Percentiles rank a stretch among this genome's conserved stretches.
These are phyloP conservation scores for Geodia barretti DNA, from an alignment of 37 sponge, comb jelly and placozoan species.

Conservation along the genomic window DNA sequence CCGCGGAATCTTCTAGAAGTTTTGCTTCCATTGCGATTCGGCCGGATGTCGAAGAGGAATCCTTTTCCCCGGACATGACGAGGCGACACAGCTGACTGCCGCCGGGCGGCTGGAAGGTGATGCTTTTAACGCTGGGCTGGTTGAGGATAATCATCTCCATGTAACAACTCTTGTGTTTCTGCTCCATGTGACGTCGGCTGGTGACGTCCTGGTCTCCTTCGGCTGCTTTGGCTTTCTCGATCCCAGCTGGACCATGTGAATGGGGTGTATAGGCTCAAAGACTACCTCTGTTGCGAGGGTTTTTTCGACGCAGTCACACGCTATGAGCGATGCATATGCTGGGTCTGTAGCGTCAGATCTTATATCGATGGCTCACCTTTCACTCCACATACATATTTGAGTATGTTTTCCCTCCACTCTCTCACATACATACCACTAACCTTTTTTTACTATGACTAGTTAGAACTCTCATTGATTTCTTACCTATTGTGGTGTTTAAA, in stretches of 20 bases:
- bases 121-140: neutral
- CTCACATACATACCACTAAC: no score
- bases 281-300: neutral
- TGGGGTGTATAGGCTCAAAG: slow-evolving; percentile 17
- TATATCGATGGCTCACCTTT: no score
- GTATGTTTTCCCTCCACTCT: no score
- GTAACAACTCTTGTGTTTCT: neutral
- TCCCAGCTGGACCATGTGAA: slow-evolving; percentile 1
- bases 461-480: no score
- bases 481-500: no score
- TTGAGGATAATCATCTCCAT: slow-evolving; percentile 1
- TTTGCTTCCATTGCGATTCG: neutral
- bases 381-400: no score
- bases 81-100: neutral
- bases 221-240: no score
- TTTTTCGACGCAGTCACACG: slow-evolving; percentile 23
- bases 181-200: neutral
- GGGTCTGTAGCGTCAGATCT: slow-evolving; percentile 8
- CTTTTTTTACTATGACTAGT: no score
- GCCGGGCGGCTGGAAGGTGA: neutral
- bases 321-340: slow-evolving; percentile 15
- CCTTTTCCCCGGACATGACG: neutral
- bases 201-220: neutral
- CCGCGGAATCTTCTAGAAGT: neutral
- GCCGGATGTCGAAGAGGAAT: neutral